Base-by-base conservation (phyloP, 2,888 invertebrate species). In the Nymphalis c-album region DNA sequence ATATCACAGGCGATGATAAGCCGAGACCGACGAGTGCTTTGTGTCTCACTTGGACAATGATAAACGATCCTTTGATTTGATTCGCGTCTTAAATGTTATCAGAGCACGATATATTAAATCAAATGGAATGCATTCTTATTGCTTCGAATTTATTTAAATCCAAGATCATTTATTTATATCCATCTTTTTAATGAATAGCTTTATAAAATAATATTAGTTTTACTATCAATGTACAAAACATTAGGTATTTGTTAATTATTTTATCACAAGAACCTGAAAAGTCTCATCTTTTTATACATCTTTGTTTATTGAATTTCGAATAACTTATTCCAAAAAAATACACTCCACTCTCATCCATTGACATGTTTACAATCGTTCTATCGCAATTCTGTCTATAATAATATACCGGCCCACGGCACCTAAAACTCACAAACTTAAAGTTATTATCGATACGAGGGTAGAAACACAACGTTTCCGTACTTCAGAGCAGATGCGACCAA, bases 401-500 rank as follows among this genome's bases (percentile, higher is more conserved):
- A 63, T 70, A 68, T 50, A 68, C 68, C 64, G 64, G 63, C 51
- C 62, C 53, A 58, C 60, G 50, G 18, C 53, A 64, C 63, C 69
- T 67, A 63, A 69, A 71, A 71, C 67, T 68, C 70, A 58, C 69
- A 65, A 71, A 71, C 69, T 74, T 71, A 60, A 75, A 77, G 73
- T 77, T 77, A 77, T 76, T 72, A 73, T 73, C 76, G 68, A 76
- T 77, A 77, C 76, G 76, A 75, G 75, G 68, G 63, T 59, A 69
- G 70, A 71, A 74, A 69, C 70, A 73, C 62, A 67, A 68, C 68
- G 71, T 66, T 57, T 69, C 63, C 73, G 74, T 71, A 71, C 73
- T 75, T 74, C 59, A 59, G 68, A 62, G 69, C 77, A 77, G 75
- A 77, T 76, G 77, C 68, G 70, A 71, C 77, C 72, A 72, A 74